These are phyloP conservation scores for Batillaria attramentaria DNA, from an alignment of 1,140 invertebrate species.

Conservation along the genomic window DNA sequence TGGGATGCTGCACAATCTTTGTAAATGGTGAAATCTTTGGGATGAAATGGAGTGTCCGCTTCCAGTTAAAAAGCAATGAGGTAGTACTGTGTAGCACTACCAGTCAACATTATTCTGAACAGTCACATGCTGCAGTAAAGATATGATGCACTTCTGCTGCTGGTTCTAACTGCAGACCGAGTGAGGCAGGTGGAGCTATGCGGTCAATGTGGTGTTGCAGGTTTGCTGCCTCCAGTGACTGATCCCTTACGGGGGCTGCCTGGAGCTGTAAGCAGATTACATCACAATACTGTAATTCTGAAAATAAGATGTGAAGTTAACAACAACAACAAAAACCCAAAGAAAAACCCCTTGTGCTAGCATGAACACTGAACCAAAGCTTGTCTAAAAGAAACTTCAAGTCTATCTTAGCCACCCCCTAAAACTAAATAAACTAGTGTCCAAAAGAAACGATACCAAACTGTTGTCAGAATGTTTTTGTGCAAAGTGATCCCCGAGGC, in stretches of 20 bases:
- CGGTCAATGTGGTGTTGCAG: constrained; percentile 13
- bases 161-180: not conserved
- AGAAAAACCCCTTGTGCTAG: too few relatives aligned
- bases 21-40: not conserved
- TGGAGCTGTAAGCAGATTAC: constrained; percentile 31
- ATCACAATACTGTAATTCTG: too few relatives aligned
- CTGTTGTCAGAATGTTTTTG: too few relatives aligned
- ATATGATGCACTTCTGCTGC: not conserved
- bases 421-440: too few relatives aligned
- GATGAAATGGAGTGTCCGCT: not conserved
- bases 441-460: too few relatives aligned
- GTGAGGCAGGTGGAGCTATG: not conserved
- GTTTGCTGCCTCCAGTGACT: constrained; percentile 30
- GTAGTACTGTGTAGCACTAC: not conserved
- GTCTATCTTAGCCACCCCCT: too few relatives aligned
- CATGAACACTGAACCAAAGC: too few relatives aligned
- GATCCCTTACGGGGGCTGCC: constrained; percentile 42
- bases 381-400: too few relatives aligned
- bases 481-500: too few relatives aligned
- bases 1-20: not conserved
- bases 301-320: too few relatives aligned
- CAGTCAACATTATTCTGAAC: not conserved
- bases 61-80: not conserved
- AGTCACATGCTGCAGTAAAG: not conserved
- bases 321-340: not conserved